Evolutionary conservation across 2,888 invertebrate species (phyloP), one percentile per base, ranked within the genome.

Genomic region (Drosophila paranaensis): DNA sequence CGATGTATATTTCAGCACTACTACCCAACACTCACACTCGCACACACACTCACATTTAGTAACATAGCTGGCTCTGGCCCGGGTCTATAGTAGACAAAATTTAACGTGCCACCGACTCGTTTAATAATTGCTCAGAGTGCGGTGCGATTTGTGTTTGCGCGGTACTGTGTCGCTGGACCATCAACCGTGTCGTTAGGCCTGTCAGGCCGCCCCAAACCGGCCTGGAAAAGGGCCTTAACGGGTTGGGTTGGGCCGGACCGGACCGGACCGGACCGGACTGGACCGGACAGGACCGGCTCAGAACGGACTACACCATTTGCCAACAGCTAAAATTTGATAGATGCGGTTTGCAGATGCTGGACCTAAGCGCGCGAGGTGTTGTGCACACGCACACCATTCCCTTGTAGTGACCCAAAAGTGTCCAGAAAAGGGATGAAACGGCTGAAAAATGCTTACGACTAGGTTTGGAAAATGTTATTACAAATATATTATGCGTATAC

Each of bases 351-450:
- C 73, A 89, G 87, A 88, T 76, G 84, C 84, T 87, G 89, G 81
- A 75, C 78, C 70, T 71, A 77, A 75, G 71, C 63, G 68, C 84
- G 85, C 79, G 88, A 87, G 88, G 88, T 84, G 85, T 87, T 74
- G 66, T 69, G 62, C 70, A 77, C 61, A 77, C 66, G 63, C 70
- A 63, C 65, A 64, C 71, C 56, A 48, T 33, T 37, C 45, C 39
- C 42, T 40, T 46, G 58, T 65, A 69, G 81, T 81, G 65, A 81
- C 73, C 83, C 81, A 73, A 73, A 80, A 84, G 82, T 87, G 89
- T 82, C 89, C 86, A 87, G 75, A 87, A 87, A 89, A 87, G 86
- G 86, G 86, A 87, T 87, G 86, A 87, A 86, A 87, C 71, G 77
- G 72, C 77, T 87, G 88, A 87, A 87, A 87, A 87, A 87, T 87